Base-by-base conservation (phyloP, 2,113 vertebrate species). In the Noctilio leporinus region DNA sequence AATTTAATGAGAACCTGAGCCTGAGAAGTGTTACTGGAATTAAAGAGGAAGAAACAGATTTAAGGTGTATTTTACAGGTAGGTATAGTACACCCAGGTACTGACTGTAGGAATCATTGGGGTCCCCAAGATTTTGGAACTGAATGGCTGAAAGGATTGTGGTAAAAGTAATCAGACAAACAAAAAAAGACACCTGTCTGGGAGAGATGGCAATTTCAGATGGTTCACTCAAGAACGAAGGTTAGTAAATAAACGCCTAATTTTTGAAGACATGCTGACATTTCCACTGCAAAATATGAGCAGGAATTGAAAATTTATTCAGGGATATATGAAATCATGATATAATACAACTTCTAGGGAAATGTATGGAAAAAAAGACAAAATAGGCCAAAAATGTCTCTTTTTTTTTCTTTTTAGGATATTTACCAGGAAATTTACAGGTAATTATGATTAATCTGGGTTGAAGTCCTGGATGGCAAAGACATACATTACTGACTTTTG, bases 1-100 rank as follows among this genome's bases (percentile, higher is more conserved):
- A 65, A 85, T 59, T 65, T 84, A 95, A 80, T 72, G 49, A 86
- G 76, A 83, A 35, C 11, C 40, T 35, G 35, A 51, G 64, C 62
- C 49, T 76, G 40, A 11, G 47, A 95, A 10, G 14, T 38, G 51
- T 73, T 72, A 4, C 33, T 53, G 45, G n/a, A 84, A 62, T 26
- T 38, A 47, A 92, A 87, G 17, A 59, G 49, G 17, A 73, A 87
- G 49, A 45, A 33, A 35, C 0, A 62, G 51, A 35, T 22, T 0
- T 30, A 14, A 8, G 40, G n/a, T 64, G 2, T 20, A 33, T 59
- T 47, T 38, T 64, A 73, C 73, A 77, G 17, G 14, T 24, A 10
- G 0, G 33, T 26, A 62, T 64, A 67, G 62, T 75, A 10, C 12
- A 78, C 10, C 3, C 33, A 76, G 45, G 35, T 17, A 10, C 45